Percentiles rank a stretch among this genome's conserved stretches.
phyloP scores from a whole-genome alignment of 2,888 invertebrate species.

The Ennomos erosarius region DNA sequence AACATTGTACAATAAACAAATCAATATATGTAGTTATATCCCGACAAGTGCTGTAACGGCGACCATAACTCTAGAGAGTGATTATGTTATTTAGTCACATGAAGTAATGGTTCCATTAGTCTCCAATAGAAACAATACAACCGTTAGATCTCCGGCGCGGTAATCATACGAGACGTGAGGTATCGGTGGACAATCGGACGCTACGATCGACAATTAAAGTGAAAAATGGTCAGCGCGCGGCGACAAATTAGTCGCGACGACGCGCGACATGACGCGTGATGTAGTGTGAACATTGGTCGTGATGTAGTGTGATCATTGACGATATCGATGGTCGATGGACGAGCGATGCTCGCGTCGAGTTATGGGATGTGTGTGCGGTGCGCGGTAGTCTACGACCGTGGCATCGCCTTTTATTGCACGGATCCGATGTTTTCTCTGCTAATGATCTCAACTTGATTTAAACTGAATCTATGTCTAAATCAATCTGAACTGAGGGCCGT shows the following conservation, averaged over 20 bases:
- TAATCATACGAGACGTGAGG: background rate
- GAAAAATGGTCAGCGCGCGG: constrained; percentile 18
- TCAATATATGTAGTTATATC: background rate
- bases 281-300: constrained; percentile 4
- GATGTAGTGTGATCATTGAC: constrained; percentile 3
- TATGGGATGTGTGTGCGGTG: background rate
- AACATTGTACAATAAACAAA: background rate
- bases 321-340: background rate
- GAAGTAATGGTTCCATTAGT: background rate
- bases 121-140: constrained; percentile 5
- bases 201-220: constrained; percentile 27
- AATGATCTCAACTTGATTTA: no score
- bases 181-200: constrained; percentile 5
- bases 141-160: background rate
- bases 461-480: no score
- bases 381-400: no score
- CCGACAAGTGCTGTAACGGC: background rate
- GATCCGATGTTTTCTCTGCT: no score
- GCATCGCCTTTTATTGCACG: no score
- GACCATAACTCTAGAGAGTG: background rate
- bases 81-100: background rate
- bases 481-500: no score
- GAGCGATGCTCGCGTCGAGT: background rate
- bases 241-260: constrained; percentile 27
- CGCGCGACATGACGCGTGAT: constrained; percentile 16